Evolutionary conservation across 2,797 vertebrate species (phyloP).

Genomic region (Micrastur ruficollis): DNA sequence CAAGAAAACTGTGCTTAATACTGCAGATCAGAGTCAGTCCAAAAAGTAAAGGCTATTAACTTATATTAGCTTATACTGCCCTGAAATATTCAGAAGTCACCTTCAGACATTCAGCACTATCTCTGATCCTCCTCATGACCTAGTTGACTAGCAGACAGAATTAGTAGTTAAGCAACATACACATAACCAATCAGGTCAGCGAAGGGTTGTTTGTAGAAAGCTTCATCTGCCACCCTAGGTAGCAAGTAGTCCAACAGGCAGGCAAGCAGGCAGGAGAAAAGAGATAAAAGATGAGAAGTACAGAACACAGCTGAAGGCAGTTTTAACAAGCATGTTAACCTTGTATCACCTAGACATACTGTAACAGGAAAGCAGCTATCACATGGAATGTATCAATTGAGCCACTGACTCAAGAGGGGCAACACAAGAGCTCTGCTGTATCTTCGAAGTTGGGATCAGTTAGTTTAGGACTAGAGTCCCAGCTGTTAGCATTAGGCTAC

Average conservation of each 20-base stretch:
- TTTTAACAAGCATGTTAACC: constrained; percentile 20
- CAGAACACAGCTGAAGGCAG: constrained; percentile 58
- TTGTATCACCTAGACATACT: neutral
- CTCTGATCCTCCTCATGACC: neutral
- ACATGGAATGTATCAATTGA: neutral
- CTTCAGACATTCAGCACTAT: neutral
- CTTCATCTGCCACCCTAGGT: constrained; percentile 98
- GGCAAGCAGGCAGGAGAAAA: constrained; percentile 85
- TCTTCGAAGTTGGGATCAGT: neutral
- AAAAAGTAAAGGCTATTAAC: neutral
- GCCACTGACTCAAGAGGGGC: neutral
- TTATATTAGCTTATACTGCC: neutral
- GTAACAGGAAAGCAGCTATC: neutral
- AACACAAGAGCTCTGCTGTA: neutral
- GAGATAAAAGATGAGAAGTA: constrained; percentile 85
- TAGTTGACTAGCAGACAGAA: constrained; percentile 52
- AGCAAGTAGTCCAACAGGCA: constrained; percentile 86
- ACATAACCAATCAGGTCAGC: constrained; percentile 99
- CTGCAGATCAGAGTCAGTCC: neutral
- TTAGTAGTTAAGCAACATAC: constrained; percentile 97
- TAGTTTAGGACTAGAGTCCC: neutral
- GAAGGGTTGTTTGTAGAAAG: constrained; percentile 99
- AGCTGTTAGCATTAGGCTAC: neutral
- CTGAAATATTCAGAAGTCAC: neutral
- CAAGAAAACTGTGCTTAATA: neutral